phyloP scores from a whole-genome alignment of 2,797 vertebrate species.

The Sebastes nivosus region DNA sequence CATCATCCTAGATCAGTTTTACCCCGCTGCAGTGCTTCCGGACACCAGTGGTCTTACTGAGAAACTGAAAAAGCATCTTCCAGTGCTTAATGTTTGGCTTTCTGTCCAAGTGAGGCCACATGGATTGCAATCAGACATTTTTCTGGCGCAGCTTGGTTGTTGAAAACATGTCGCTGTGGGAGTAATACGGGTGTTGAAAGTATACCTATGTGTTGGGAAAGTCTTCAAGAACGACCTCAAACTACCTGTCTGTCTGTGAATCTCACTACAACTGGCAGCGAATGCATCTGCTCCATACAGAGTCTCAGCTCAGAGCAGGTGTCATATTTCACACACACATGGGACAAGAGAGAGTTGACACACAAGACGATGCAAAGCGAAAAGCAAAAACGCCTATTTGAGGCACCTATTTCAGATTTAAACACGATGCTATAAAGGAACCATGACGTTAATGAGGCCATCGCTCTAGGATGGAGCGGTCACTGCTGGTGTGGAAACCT shows the following conservation, averaged over 20 bases:
- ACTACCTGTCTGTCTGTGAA: not conserved
- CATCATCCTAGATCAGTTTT: conserved; percentile 1
- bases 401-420: too few relatives aligned
- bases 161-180: conserved; percentile 6
- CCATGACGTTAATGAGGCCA: too few relatives aligned
- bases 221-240: not conserved
- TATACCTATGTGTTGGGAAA: not conserved
- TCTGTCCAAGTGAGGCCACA: not conserved
- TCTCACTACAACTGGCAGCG: not conserved
- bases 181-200: not conserved
- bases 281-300: too few relatives aligned
- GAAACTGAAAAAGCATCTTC: not conserved
- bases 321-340: too few relatives aligned
- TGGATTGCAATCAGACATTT: conserved; percentile 1
- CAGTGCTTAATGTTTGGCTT: not conserved
- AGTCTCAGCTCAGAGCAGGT: too few relatives aligned
- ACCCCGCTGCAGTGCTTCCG: not conserved
- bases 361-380: too few relatives aligned
- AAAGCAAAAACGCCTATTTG: too few relatives aligned
- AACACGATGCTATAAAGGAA: too few relatives aligned
- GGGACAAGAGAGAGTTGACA: too few relatives aligned
- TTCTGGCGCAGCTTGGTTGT: not conserved
- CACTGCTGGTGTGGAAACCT: too few relatives aligned
- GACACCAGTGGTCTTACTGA: not conserved
- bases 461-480: too few relatives aligned